A percentile compares a stretch with the other conserved stretches of the same genome.
These are phyloP conservation scores for Galago senegalensis DNA, from an alignment of 2,797 vertebrate species.

Conservation along the genomic window DNA sequence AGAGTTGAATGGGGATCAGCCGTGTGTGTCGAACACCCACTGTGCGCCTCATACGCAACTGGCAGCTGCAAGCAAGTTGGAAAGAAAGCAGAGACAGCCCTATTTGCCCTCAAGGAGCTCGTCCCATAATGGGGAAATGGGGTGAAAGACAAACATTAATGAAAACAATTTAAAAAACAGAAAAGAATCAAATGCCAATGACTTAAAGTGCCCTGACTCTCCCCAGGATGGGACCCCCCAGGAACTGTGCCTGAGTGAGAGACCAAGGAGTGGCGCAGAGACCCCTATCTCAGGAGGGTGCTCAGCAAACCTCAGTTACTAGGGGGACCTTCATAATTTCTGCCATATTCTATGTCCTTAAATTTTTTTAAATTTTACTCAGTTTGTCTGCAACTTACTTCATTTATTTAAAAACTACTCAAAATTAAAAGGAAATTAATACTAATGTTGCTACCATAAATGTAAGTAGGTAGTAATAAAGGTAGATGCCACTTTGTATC, in stretches of 20 bases:
- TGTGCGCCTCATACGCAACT: background rate
- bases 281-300: background rate
- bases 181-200: background rate
- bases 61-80: slow-evolving; percentile 4
- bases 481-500: background rate
- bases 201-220: background rate
- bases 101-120: slow-evolving; percentile 13
- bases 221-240: too few species aligned
- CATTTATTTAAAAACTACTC: background rate
- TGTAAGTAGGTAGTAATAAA: background rate
- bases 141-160: slow-evolving; percentile 52
- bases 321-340: background rate
- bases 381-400: background rate
- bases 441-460: background rate
- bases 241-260: background rate
- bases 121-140: background rate
- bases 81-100: background rate
- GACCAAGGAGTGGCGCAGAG: too few species aligned
- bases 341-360: background rate
- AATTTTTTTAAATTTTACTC: background rate
- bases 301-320: background rate
- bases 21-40: background rate
- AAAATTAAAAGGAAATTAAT: slow-evolving; percentile 24
- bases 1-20: background rate
- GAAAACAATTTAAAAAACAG: slow-evolving; percentile 41